Evolutionary conservation across 1,140 invertebrate species (phyloP).

Genomic region (Holotrichia oblita): DNA sequence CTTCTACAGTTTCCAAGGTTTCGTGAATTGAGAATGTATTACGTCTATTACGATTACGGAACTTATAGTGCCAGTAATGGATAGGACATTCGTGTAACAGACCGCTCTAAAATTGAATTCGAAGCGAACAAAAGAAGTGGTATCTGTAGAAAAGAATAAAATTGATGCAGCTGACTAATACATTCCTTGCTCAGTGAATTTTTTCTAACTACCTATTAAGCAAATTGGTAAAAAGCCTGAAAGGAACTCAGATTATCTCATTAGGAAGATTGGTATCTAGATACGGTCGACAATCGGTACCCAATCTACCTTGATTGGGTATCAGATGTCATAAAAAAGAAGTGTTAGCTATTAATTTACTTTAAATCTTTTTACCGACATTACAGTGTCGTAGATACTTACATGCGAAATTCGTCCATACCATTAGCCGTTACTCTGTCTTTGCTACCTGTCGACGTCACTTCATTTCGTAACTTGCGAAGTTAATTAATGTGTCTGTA

Average conservation of each 20-base stretch:
- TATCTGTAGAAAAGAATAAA: neutral
- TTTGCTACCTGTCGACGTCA: neutral
- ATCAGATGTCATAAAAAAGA: conserved; percentile 37
- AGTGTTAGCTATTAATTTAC: neutral
- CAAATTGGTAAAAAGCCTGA: neutral
- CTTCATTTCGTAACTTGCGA: neutral
- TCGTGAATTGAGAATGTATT: no score
- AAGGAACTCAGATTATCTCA: conserved; percentile 29
- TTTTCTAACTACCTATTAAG: neutral
- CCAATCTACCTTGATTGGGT: conserved; percentile 24
- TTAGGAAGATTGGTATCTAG: conserved; percentile 30
- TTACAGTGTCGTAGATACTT: neutral
- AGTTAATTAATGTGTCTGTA: neutral
- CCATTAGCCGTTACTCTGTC: neutral
- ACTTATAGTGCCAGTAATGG: neutral
- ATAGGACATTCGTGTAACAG: neutral
- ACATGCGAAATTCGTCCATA: neutral
- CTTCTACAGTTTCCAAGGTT: no score
- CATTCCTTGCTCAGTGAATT: conserved; percentile 9
- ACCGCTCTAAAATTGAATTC: neutral
- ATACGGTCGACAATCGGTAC: conserved; percentile 33
- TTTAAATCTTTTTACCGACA: neutral
- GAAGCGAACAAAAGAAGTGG: neutral
- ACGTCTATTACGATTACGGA: neutral
- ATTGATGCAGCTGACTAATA: conserved; percentile 19